phyloP scores from a whole-genome alignment of 2,113 vertebrate species.

The Onychostoma macrolepis region DNA sequence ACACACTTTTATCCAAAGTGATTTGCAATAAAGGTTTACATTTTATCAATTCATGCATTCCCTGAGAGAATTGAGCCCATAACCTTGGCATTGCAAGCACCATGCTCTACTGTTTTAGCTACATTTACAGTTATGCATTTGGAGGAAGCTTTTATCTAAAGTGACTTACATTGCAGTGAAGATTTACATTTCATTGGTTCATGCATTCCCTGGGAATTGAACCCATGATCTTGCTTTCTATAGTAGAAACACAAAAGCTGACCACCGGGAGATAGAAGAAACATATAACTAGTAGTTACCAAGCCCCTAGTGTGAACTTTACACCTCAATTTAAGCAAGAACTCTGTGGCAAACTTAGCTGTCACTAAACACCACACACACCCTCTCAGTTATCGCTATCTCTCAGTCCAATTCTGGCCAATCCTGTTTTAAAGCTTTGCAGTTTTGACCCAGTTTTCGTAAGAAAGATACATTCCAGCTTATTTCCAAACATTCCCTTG shows the following conservation, averaged over 20 bases:
- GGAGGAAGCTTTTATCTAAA: not conserved
- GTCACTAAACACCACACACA: not conserved
- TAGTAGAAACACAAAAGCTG: not conserved
- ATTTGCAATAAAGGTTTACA: too few species aligned
- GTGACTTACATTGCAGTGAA: not conserved
- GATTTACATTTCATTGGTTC: not conserved
- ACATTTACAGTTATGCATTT: not conserved
- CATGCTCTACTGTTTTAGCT: too few species aligned
- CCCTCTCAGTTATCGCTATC: not conserved
- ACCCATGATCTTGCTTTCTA: not conserved
- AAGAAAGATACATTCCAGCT: not conserved
- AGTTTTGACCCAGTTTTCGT: constrained; percentile 14
- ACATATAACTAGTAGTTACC: not conserved
- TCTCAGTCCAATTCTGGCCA: not conserved
- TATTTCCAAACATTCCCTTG: constrained; percentile 16
- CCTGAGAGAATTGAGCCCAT: too few species aligned
- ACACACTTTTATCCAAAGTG: too few species aligned
- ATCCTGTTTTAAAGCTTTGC: not conserved
- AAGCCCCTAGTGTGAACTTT: not conserved
- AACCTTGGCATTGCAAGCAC: too few species aligned
- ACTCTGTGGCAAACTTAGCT: not conserved
- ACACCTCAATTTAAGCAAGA: constrained; percentile 1
- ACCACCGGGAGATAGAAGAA: not conserved
- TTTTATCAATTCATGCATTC: too few species aligned
- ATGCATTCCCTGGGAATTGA: not conserved